A percentile compares a stretch with the other conserved stretches of the same genome.
These are phyloP conservation scores for Acanthurus lineatus DNA, from an alignment of 2,797 vertebrate genomes.

Conservation along the genomic window DNA sequence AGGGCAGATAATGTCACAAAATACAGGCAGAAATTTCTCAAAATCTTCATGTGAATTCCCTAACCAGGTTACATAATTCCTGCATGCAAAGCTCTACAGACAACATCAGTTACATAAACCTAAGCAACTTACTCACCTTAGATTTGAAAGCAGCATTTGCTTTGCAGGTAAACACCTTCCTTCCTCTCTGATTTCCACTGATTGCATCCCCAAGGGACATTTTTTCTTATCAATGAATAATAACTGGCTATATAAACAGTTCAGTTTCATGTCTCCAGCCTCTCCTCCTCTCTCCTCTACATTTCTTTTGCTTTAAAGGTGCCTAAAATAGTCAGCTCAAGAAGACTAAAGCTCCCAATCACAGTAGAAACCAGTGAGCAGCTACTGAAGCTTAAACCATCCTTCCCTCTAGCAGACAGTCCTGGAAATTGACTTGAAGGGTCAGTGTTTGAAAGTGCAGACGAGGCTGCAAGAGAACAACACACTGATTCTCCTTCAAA, in stretches of 20 bases:
- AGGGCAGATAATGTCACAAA: constrained; percentile 4
- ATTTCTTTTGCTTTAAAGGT: constrained; percentile 29
- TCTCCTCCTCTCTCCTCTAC: constrained; percentile 4
- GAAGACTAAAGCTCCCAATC: constrained; percentile 34
- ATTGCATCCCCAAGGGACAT: constrained; percentile 15
- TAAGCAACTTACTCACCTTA: background rate
- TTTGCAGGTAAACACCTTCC: background rate
- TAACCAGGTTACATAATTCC: constrained; percentile 21
- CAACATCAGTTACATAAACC: constrained; percentile 10
- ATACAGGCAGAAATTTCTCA: background rate
- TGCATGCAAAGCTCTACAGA: constrained; percentile 12
- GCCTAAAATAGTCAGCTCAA: constrained; percentile 25
- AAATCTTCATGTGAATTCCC: constrained; percentile 15
- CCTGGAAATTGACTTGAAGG: constrained; percentile 58
- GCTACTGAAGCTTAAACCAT: constrained; percentile 33
- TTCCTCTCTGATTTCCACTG: background rate
- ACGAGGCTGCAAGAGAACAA: constrained; percentile 49
- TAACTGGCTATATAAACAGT: constrained; percentile 7
- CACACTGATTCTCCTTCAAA: constrained; percentile 56
- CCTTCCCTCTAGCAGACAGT: constrained; percentile 25
- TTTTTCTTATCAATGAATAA: constrained; percentile 37
- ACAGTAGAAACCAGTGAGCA: constrained; percentile 31
- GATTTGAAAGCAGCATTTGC: constrained; percentile 12
- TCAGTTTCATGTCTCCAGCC: constrained; percentile 2
- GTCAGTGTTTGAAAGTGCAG: constrained; percentile 57